These are phyloP conservation scores for Himalopsyche phryganea DNA, from an alignment of 1,140 invertebrate genomes.

Conservation along the genomic window DNA sequence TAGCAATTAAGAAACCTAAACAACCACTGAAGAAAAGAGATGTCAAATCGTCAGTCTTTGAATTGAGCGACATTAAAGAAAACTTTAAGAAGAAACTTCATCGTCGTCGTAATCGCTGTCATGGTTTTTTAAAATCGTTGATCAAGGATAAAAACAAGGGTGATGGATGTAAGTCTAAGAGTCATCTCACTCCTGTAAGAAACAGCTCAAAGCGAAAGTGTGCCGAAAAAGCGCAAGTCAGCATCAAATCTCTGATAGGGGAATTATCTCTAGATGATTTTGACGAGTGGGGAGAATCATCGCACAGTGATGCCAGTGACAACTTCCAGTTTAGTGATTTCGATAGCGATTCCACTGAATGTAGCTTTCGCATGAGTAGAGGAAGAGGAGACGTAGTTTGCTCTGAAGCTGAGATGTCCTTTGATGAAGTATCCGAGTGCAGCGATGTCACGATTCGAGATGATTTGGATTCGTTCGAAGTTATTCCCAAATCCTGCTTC, in stretches of 20 bases:
- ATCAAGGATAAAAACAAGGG: too few relatives aligned
- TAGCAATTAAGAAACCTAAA: too few relatives aligned
- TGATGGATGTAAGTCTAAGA: neutral
- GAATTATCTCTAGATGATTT: neutral
- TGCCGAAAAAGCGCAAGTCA: neutral
- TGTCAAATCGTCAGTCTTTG: neutral
- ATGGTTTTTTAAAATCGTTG: too few relatives aligned
- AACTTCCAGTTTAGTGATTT: constrained; percentile 12
- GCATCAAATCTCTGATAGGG: neutral
- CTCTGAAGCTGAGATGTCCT: neutral
- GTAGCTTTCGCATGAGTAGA: neutral
- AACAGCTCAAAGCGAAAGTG: neutral
- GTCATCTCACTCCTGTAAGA: neutral
- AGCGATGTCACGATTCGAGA: neutral
- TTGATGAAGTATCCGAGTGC: neutral
- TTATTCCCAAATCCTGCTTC: too few relatives aligned
- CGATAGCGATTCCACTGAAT: constrained; percentile 6
- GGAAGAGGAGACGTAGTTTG: neutral
- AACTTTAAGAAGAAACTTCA: too few relatives aligned
- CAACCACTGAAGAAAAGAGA: too few relatives aligned
- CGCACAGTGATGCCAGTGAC: constrained; percentile 5
- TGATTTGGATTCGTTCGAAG: neutral
- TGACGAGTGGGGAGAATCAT: constrained; percentile 11
- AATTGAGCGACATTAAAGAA: neutral
- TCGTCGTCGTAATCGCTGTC: too few relatives aligned